These are phyloP conservation scores for Cydia splendana DNA, from an alignment of 1,140 invertebrate genomes.

Conservation along the genomic window DNA sequence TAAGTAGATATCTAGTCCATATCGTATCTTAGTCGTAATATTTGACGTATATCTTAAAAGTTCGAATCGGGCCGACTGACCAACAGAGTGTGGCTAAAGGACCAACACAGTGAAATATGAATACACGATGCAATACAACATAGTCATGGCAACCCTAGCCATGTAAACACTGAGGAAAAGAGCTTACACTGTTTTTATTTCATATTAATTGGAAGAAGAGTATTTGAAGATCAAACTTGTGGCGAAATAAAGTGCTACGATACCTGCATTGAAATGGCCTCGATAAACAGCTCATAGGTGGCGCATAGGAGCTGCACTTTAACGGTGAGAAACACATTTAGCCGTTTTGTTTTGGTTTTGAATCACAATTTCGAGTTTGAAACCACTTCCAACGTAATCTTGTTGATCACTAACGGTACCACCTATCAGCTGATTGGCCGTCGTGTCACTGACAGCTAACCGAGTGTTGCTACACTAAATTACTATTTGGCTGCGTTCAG, in stretches of 20 bases:
- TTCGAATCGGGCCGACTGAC: no score
- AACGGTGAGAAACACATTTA: background rate
- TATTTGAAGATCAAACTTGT: no score
- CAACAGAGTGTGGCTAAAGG: no score
- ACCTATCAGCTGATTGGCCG: background rate
- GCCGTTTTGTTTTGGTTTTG: slow-evolving; percentile 4
- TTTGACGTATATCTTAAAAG: no score
- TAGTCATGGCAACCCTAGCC: no score
- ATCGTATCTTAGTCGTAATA: no score
- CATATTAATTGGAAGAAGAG: no score
- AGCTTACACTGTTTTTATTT: no score
- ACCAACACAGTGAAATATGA: no score
- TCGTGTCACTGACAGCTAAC: background rate
- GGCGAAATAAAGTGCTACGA: background rate
- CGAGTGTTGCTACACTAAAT: background rate
- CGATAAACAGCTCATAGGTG: background rate
- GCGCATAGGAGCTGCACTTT: background rate
- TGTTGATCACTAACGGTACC: background rate
- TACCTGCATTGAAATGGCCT: background rate
- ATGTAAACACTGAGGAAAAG: no score
- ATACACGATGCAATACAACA: no score
- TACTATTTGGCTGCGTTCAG: background rate
- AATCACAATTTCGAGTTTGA: background rate
- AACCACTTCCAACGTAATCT: background rate
- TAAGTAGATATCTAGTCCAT: no score